Evolutionary conservation across 1,140 invertebrate genomes (phyloP).

Genomic region (Bombus waltoni): DNA sequence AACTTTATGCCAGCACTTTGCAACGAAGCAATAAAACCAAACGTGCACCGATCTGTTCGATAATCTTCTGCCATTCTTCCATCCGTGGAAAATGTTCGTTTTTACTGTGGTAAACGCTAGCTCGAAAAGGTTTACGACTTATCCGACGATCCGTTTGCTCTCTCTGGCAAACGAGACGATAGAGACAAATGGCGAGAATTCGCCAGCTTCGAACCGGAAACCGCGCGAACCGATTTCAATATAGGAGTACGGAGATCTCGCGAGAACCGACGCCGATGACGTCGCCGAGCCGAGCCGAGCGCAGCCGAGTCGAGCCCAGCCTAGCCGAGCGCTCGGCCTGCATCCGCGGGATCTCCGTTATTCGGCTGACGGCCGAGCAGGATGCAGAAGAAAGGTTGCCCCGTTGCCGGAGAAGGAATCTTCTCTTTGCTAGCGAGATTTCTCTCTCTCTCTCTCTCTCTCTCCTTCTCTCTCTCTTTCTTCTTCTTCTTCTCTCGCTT

Average conservation of each 20-base stretch:
- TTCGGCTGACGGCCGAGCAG: background rate
- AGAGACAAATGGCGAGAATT: constrained; percentile 17
- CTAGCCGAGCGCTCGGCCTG: background rate
- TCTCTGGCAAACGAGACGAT: background rate
- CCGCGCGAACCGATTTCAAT: no score
- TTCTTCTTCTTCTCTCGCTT: background rate
- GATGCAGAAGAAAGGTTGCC: constrained; percentile 18
- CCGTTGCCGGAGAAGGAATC: constrained; percentile 18
- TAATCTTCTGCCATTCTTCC: no score
- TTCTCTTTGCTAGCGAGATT: background rate
- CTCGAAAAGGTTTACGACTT: no score
- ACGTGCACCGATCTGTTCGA: no score
- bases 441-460: constrained; percentile 10
- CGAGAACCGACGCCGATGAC: background rate
- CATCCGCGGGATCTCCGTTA: background rate
- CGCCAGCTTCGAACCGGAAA: constrained; percentile 20
- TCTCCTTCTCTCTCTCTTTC: no score
- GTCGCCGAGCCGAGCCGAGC: background rate
- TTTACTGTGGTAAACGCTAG: no score
- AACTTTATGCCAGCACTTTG: no score
- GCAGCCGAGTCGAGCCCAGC: background rate
- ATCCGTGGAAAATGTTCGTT: no score
- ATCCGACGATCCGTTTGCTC: no score
- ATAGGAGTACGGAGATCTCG: no score
- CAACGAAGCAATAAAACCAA: no score